Conservation (phyloP, 2,888 invertebrate genomes). For the Ophion ellenae region DNA sequence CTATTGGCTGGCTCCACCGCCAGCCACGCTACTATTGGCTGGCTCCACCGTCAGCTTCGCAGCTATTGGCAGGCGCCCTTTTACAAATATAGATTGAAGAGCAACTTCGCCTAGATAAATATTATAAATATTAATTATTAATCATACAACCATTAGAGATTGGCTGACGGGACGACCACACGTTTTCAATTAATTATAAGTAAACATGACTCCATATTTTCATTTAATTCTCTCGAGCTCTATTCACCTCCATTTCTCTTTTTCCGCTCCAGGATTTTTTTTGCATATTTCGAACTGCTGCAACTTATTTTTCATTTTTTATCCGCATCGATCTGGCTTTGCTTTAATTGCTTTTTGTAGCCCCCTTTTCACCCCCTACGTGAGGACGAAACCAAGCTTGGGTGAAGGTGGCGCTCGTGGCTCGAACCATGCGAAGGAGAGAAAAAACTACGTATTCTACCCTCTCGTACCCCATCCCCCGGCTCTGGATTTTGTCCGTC, state of each 20-base stretch:
- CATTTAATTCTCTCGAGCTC: conserved; percentile 5
- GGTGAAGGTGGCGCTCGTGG: not conserved
- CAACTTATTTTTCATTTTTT: conserved; percentile 32
- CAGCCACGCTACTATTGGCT: too few species aligned
- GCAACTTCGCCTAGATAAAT: too few species aligned
- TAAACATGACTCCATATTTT: not conserved
- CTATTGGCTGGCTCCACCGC: too few species aligned
- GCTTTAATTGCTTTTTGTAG: conserved; percentile 41
- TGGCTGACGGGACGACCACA: too few species aligned
- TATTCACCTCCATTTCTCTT: not conserved
- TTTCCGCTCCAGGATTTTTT: not conserved
- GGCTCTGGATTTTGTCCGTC: not conserved
- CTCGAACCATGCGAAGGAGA: not conserved
- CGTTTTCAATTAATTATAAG: too few species aligned
- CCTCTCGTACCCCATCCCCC: not conserved
- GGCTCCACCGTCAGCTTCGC: too few species aligned
- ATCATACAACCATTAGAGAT: too few species aligned
- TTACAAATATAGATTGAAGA: too few species aligned
- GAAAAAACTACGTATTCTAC: not conserved
- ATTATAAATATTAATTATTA: too few species aligned
- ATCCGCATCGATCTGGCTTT: conserved; percentile 39
- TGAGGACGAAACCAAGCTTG: conserved; percentile 3
- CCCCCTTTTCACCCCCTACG: not conserved
- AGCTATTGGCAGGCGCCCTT: too few species aligned
- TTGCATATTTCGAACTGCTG: conserved; percentile 9